Conservation (phyloP, 2,888 invertebrate species). For the Nymphalis urticae region DNA sequence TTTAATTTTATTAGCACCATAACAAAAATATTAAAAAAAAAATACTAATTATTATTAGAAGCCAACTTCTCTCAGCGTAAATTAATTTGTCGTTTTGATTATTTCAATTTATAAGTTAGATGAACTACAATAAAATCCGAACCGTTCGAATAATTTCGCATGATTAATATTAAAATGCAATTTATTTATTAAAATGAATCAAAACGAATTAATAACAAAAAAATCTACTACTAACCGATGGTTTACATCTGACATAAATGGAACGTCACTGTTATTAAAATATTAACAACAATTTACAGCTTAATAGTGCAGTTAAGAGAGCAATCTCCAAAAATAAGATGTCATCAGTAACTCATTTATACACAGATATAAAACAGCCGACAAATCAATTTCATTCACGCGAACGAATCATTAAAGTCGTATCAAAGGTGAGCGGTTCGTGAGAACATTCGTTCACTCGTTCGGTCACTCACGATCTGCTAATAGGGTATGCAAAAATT, state of each 20-base stretch:
- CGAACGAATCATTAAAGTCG: constrained; percentile 76
- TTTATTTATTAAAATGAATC: neutral
- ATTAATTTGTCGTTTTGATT: no score
- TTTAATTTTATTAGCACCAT: no score
- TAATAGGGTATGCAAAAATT: constrained; percentile 43
- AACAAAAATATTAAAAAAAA: no score
- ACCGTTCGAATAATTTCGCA: no score
- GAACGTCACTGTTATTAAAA: constrained; percentile 4
- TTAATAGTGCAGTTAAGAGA: constrained; percentile 34
- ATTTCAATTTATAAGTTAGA: no score
- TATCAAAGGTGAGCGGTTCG: constrained; percentile 72
- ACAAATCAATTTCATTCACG: constrained; percentile 80
- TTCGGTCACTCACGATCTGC: constrained; percentile 63
- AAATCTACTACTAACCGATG: neutral
- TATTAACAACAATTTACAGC: constrained; percentile 11
- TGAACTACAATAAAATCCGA: no score
- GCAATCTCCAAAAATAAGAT: constrained; percentile 42
- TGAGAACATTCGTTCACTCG: constrained; percentile 66
- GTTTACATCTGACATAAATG: neutral
- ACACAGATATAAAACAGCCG: constrained; percentile 65
- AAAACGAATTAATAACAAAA: neutral
- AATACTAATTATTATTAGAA: no score
- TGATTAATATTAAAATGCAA: no score
- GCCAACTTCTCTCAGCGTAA: no score
- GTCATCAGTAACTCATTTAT: constrained; percentile 45